A percentile compares a stretch with the other conserved stretches of the same genome.
Evolutionary conservation across 2,888 invertebrate species (phyloP).

Genomic region (Amphipyra tragopoginis): DNA sequence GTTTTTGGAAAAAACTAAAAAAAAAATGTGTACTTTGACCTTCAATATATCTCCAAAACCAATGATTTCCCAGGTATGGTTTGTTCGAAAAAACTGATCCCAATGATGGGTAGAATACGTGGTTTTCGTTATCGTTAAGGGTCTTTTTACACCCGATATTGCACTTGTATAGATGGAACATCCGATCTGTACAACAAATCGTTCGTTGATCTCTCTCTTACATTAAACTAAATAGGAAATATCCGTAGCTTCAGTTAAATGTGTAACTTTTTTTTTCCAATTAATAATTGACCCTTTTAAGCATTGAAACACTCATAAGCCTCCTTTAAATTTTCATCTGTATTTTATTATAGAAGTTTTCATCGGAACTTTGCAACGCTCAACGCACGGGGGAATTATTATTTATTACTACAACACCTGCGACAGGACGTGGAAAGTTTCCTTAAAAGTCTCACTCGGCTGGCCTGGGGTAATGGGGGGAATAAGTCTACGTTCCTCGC

Average conservation of each 20-base stretch:
- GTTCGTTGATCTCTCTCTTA: too few species aligned
- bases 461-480: slow-evolving; percentile 80
- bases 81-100: too few species aligned
- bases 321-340: slow-evolving; percentile 18
- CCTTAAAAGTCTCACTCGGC: slow-evolving; percentile 74
- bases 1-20: too few species aligned
- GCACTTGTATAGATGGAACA: slow-evolving; percentile 2
- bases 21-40: too few species aligned
- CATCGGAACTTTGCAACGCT: slow-evolving; percentile 67
- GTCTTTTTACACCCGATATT: too few species aligned
- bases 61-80: too few species aligned
- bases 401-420: slow-evolving; percentile 80
- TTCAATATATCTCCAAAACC: too few species aligned
- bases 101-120: too few species aligned
- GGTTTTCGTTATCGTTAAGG: too few species aligned
- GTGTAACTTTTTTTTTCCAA: not conserved
- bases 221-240: too few species aligned
- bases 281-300: slow-evolving; percentile 8
- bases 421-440: slow-evolving; percentile 80
- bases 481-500: slow-evolving; percentile 86
- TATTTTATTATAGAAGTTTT: slow-evolving; percentile 51
- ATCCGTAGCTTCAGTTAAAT: not conserved
- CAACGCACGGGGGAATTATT: slow-evolving; percentile 68
- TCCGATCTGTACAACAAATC: too few species aligned
- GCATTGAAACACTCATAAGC: slow-evolving; percentile 20